Conservation (phyloP, 35 echinoderm and acorn worm genomes). For the Heliocidaris tuberculata region DNA sequence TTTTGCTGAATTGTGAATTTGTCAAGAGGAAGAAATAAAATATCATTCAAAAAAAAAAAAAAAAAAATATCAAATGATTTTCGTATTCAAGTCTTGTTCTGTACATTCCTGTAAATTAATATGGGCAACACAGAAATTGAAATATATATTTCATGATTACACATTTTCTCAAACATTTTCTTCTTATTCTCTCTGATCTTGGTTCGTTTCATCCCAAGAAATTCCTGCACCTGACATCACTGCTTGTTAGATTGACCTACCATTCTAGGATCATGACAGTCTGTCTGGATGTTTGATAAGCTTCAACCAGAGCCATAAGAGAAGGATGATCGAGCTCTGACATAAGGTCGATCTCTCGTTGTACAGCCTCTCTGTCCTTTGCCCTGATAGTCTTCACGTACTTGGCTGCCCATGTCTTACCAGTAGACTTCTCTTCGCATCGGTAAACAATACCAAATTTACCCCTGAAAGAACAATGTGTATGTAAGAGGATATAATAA, state of each 20-base stretch:
- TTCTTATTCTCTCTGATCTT: too few relatives aligned
- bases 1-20: too few relatives aligned
- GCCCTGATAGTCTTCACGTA: slow-evolving; percentile 72
- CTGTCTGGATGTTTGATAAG: slow-evolving; percentile 69
- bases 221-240: too few relatives aligned
- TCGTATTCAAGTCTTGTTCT: too few relatives aligned
- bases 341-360: slow-evolving; percentile 81
- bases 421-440: slow-evolving; percentile 75
- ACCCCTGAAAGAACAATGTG: slow-evolving; percentile 63
- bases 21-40: too few relatives aligned
- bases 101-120: too few relatives aligned
- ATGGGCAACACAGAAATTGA: too few relatives aligned
- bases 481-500: slow-evolving; percentile 15
- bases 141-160: too few relatives aligned
- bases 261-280: slow-evolving; percentile 86
- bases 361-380: slow-evolving; percentile 78
- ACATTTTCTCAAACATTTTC: too few relatives aligned
- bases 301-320: slow-evolving; percentile 72
- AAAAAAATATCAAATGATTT: too few relatives aligned
- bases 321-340: slow-evolving; percentile 70
- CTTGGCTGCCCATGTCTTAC: slow-evolving; percentile 91
- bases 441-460: slow-evolving; percentile 89
- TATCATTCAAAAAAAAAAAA: too few relatives aligned
- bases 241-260: slow-evolving; percentile 42
- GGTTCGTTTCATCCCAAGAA: too few relatives aligned